Conservation (phyloP, 2,113 vertebrate species). For the Poecile atricapillus region DNA sequence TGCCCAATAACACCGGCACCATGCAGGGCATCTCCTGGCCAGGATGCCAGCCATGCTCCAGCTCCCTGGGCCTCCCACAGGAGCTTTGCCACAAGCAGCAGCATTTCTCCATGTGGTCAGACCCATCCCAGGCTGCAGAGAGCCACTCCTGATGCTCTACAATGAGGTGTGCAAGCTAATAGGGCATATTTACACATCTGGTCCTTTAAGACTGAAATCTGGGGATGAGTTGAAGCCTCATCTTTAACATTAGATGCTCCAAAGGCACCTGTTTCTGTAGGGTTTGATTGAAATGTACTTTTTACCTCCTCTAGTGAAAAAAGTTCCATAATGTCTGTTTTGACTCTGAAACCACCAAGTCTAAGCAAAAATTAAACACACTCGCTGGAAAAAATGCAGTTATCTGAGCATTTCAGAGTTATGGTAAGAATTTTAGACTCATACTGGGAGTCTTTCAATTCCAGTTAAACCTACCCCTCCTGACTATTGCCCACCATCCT, state of each 20-base stretch:
- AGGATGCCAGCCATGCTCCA: background rate
- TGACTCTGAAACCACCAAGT: background rate
- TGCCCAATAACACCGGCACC: background rate
- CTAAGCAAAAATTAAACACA: background rate
- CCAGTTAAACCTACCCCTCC: accelerated
- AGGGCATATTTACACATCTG: background rate
- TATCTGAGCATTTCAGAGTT: background rate
- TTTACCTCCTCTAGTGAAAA: background rate
- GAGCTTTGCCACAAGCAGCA: background rate
- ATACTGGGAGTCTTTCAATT: background rate
- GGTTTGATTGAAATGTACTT: background rate
- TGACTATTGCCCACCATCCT: background rate
- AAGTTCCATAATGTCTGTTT: background rate
- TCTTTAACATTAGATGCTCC: background rate
- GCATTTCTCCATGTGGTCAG: background rate
- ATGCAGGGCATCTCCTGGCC: background rate
- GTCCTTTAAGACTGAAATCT: background rate
- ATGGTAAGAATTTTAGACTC: background rate
- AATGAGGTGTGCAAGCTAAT: background rate
- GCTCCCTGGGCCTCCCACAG: background rate
- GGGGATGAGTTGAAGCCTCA: background rate
- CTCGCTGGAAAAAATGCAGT: background rate
- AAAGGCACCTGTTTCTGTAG: background rate
- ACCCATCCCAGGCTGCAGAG: accelerated
- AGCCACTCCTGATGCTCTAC: background rate